Base-by-base conservation (phyloP, 2,797 vertebrate species). In the Onychomys arenicola region DNA sequence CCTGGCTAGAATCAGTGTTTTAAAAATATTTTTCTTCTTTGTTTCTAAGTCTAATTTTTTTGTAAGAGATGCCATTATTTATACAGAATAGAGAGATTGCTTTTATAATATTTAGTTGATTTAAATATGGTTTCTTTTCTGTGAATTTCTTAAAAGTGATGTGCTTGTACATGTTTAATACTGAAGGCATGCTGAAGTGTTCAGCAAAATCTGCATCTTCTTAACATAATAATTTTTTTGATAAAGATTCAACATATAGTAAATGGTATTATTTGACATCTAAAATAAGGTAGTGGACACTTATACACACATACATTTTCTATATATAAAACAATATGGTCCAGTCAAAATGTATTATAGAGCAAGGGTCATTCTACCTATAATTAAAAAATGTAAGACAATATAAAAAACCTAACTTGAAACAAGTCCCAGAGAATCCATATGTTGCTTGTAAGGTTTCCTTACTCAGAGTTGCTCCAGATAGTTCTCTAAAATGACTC, bases 111-210 rank as follows among this genome's bases (percentile, higher is more conserved):
- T 73, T 32, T 14, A 63, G 59, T 94, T 69, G 32, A 91, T 19
- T 76, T 67, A 91, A 32, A 49, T 55, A 59, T 57, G 61, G 61
- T 80, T 96, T 95, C 43, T 77, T 91, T 93, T 85, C 59, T 19
- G n/a, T 90, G 37, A 85, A 59, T 65, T 52, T 91, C 84, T 91
- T 92, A 34, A 93, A 90, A 78, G 27, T 81, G 63, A 90, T 49
- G 13, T 89, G 69, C 73, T 91, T 91, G 27, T 69, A 19, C 40
- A 85, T 75, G 65, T 90, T 95, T 92, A 92, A 91, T 75, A 91
- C 95, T 90, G 77, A 96, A 95, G 92, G 37, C 37, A 83, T 52
- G 19, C 46, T 86, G 27, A 96, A 87, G 29, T 88, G 90, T 92
- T 82, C 71, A 89, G n/a, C 43, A 96, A 89, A 91, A 90, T 23